Conservation (phyloP, 2,797 vertebrate genomes). For the Thaleichthys pacificus region DNA sequence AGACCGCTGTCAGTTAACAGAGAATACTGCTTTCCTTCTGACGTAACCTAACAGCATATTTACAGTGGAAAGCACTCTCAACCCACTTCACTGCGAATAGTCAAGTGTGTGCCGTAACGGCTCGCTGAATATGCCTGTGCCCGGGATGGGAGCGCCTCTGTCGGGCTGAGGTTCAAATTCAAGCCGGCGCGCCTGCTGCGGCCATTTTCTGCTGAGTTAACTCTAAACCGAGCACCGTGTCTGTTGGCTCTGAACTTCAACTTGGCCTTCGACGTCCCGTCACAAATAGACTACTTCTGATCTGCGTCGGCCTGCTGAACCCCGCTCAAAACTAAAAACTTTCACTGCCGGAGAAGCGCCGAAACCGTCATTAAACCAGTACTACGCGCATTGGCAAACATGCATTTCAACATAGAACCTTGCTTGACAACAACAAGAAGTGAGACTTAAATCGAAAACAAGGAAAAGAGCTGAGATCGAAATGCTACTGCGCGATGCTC, state of each 20-base stretch:
- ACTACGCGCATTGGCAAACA: constrained; percentile 25
- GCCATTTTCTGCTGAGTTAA: constrained; percentile 80
- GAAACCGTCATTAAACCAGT: constrained; percentile 16
- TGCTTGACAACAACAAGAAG: constrained; percentile 44
- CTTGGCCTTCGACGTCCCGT: constrained; percentile 46
- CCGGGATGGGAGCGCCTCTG: constrained; percentile 59
- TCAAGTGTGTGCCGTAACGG: constrained; percentile 25
- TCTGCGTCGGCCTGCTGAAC: constrained; percentile 10
- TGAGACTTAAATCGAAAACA: constrained; percentile 34
- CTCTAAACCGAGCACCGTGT: constrained; percentile 31
- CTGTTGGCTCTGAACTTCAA: constrained; percentile 48
- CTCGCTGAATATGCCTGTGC: constrained; percentile 26
- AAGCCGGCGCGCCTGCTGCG: constrained; percentile 73
- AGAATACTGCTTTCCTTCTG: background rate
- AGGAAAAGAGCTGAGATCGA: constrained; percentile 30
- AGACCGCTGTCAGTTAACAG: background rate
- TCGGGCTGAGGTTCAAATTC: constrained; percentile 75
- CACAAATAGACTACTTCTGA: background rate
- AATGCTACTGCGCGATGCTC: constrained; percentile 31
- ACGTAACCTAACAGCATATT: background rate
- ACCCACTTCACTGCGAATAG: background rate
- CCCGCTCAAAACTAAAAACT: constrained; percentile 32
- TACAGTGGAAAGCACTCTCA: background rate
- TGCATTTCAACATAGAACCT: constrained; percentile 34
- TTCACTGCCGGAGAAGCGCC: constrained; percentile 36